Conservation (phyloP, 2,113 vertebrate genomes). For the Dinomys branickii region DNA sequence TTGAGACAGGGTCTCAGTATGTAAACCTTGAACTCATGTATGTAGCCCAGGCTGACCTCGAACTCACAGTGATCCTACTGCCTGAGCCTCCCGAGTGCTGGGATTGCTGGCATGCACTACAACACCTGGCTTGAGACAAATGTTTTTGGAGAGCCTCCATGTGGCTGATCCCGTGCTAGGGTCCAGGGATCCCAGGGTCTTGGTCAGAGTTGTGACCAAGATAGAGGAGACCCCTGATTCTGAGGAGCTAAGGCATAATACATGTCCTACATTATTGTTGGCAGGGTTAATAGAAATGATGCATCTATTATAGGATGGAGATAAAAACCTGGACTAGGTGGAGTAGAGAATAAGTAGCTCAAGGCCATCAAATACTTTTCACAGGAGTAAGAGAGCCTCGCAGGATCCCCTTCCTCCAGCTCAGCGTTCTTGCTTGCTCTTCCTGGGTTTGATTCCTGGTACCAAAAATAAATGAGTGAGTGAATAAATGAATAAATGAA, state of each 20-base stretch:
- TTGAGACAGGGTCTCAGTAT: too few relatives aligned
- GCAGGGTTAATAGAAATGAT: background rate
- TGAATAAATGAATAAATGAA: too few relatives aligned
- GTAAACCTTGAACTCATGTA: too few relatives aligned
- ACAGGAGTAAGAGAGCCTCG: background rate
- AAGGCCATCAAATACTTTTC: background rate
- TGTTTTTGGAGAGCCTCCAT: background rate
- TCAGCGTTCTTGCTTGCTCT: background rate
- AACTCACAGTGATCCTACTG: too few relatives aligned
- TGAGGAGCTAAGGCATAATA: background rate
- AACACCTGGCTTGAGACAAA: background rate
- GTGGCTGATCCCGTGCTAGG: background rate
- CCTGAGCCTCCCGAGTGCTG: too few relatives aligned
- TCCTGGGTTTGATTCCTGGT: background rate
- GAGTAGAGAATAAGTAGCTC: background rate
- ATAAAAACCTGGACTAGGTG: background rate
- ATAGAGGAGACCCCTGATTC: background rate
- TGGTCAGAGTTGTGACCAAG: background rate
- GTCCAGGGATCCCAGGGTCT: background rate
- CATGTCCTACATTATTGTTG: background rate
- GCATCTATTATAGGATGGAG: background rate
- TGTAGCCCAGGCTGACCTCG: too few relatives aligned
- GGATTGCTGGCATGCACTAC: background rate
- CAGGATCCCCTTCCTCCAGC: background rate
- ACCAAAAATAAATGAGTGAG: too few relatives aligned